A percentile compares a stretch with the other conserved stretches of the same genome.
Conservation (phyloP, 2,797 vertebrate genomes). For the Synaphobranchus kaupii region DNA sequence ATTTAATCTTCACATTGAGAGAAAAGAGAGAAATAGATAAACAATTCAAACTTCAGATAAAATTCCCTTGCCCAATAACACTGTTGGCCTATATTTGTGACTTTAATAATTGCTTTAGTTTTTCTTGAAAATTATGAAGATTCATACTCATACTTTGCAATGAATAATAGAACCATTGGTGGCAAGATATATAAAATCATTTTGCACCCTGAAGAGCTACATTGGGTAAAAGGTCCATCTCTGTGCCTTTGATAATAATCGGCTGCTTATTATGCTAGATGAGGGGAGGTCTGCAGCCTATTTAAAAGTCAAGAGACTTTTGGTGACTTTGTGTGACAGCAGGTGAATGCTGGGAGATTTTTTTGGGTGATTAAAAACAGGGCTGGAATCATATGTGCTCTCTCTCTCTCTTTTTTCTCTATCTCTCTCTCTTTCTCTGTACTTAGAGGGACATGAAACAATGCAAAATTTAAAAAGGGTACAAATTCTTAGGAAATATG, state of each 20-base stretch:
- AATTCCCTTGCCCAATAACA: background rate
- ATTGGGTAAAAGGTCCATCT: constrained; percentile 12
- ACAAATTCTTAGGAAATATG: constrained; percentile 28
- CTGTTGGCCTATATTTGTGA: background rate
- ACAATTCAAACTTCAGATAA: background rate
- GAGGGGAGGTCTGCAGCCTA: constrained; percentile 23
- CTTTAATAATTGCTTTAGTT: background rate
- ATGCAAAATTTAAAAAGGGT: constrained; percentile 37
- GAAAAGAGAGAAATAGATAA: background rate
- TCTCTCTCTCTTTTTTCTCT: constrained; percentile 13
- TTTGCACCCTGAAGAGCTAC: constrained; percentile 10
- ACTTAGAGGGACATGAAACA: constrained; percentile 25
- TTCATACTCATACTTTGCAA: background rate
- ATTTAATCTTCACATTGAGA: background rate
- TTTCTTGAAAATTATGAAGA: background rate
- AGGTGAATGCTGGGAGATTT: constrained; percentile 35
- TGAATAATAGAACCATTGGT: background rate
- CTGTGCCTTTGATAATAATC: constrained; percentile 14
- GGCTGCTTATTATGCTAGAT: constrained; percentile 23
- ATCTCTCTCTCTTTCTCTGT: constrained; percentile 17
- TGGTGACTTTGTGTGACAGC: constrained; percentile 37
- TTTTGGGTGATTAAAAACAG: constrained; percentile 40
- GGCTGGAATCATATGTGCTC: constrained; percentile 39
- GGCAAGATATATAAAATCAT: background rate
- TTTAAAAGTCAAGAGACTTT: constrained; percentile 29